Evolutionary conservation across 2,797 vertebrate genomes (phyloP).

Genomic region (Macrochelys suwanniensis): DNA sequence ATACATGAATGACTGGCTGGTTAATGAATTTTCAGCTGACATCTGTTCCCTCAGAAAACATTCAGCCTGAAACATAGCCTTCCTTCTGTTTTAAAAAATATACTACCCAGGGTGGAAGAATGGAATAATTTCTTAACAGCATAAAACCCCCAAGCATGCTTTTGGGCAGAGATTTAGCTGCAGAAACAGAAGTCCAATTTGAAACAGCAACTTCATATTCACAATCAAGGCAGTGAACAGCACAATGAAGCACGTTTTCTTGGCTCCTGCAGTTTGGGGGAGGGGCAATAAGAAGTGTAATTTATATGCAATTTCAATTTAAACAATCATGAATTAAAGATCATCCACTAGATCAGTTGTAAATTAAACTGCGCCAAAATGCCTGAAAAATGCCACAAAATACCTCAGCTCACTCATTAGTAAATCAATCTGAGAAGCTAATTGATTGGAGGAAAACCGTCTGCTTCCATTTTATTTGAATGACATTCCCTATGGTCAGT

Average conservation of each 20-base stretch:
- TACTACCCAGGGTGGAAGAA: not conserved
- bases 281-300: slow-evolving; percentile 34
- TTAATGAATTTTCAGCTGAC: slow-evolving; percentile 25
- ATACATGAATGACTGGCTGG: not conserved
- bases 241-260: not conserved
- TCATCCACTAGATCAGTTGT: slow-evolving; percentile 24
- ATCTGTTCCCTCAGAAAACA: slow-evolving; percentile 27
- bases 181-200: not conserved
- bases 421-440: slow-evolving; percentile 64
- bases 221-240: slow-evolving; percentile 12
- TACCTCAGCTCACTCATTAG: slow-evolving; percentile 68
- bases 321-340: slow-evolving; percentile 72
- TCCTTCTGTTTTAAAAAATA: not conserved
- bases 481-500: slow-evolving; percentile 55
- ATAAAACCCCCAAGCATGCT: not conserved
- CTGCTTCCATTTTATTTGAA: slow-evolving; percentile 53
- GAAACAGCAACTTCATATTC: not conserved
- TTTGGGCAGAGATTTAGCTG: not conserved
- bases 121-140: not conserved
- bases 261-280: slow-evolving; percentile 28
- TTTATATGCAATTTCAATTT: slow-evolving; percentile 69
- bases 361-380: slow-evolving; percentile 63
- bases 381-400: slow-evolving; percentile 67
- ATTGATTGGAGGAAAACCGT: slow-evolving; percentile 69
- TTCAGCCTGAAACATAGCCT: not conserved